Evolutionary conservation across 2,888 invertebrate species (phyloP).

Genomic region (Plagiodera versicolora): DNA sequence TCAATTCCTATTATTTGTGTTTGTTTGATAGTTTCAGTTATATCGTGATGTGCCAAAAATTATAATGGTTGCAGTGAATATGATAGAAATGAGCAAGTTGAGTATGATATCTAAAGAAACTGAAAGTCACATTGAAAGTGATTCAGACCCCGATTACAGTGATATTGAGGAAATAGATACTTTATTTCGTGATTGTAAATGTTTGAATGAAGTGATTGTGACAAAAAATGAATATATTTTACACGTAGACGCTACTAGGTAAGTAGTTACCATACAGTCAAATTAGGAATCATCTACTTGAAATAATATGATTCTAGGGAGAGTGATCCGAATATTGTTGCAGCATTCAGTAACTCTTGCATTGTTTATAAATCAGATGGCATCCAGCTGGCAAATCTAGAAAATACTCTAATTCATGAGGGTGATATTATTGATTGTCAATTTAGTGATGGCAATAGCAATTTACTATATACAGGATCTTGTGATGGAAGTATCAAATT

Average conservation of each 20-base stretch:
- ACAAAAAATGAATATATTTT: constrained; percentile 10
- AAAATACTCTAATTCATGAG: constrained; percentile 55
- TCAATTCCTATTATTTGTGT: too few species aligned
- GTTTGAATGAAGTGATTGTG: constrained; percentile 12
- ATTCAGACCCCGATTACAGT: constrained; percentile 10
- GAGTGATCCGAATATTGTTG: constrained; percentile 54
- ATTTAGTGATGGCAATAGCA: constrained; percentile 61
- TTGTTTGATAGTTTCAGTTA: not conserved
- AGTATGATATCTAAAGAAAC: too few species aligned
- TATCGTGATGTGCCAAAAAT: not conserved
- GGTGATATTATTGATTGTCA: constrained; percentile 61
- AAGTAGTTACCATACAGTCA: not conserved
- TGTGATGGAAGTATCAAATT: constrained; percentile 62
- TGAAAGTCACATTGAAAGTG: not conserved
- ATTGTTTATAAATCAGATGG: constrained; percentile 57
- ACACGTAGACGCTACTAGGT: constrained; percentile 12
- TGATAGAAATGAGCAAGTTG: not conserved
- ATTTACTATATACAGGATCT: constrained; percentile 63
- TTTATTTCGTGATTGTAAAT: constrained; percentile 17
- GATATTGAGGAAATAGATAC: constrained; percentile 6
- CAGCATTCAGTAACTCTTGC: constrained; percentile 56
- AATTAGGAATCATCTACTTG: too few species aligned
- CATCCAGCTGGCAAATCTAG: constrained; percentile 45
- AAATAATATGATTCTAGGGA: constrained; percentile 41
- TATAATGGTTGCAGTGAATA: not conserved